A percentile compares a stretch with the other conserved stretches of the same genome.
Conservation (phyloP, 1,140 invertebrate species). For the Ceratitis capitata region DNA sequence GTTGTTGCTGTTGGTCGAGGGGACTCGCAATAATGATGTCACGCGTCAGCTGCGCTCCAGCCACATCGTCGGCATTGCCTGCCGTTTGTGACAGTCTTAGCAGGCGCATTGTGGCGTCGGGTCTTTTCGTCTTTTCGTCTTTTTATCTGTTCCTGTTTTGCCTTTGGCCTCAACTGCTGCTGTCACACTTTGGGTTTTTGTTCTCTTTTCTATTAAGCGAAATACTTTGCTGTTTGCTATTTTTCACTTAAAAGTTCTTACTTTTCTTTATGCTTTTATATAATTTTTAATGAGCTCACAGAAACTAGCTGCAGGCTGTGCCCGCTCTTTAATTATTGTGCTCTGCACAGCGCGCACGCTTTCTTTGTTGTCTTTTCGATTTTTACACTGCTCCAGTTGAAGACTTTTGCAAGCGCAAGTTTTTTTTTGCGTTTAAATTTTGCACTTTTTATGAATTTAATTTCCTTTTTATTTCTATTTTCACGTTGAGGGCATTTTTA, state of each 20-base stretch:
- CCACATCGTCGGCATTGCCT: neutral
- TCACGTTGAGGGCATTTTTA: neutral
- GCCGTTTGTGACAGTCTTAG: neutral
- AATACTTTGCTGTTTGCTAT: neutral
- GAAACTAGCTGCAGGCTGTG: neutral
- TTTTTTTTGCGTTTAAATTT: neutral
- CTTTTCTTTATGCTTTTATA: neutral
- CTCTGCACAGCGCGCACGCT: neutral
- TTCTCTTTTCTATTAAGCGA: too few species aligned
- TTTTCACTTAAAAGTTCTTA: neutral
- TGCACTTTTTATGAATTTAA: neutral
- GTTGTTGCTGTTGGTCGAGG: neutral
- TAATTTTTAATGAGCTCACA: conserved; percentile 36
- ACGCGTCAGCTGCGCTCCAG: neutral
- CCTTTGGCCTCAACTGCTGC: neutral
- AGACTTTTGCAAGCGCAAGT: neutral
- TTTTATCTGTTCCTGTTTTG: neutral
- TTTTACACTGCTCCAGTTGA: neutral
- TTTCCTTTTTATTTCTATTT: neutral
- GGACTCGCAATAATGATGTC: conserved; percentile 15
- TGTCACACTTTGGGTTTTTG: neutral
- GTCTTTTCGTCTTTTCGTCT: neutral
- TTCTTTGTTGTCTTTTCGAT: neutral
- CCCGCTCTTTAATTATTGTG: conserved; percentile 19
- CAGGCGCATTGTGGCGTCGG: neutral